Percentiles rank a stretch among this genome's conserved stretches.
phyloP scores from a whole-genome alignment of 2,888 invertebrate genomes.

The Stenotaenia linearis region DNA sequence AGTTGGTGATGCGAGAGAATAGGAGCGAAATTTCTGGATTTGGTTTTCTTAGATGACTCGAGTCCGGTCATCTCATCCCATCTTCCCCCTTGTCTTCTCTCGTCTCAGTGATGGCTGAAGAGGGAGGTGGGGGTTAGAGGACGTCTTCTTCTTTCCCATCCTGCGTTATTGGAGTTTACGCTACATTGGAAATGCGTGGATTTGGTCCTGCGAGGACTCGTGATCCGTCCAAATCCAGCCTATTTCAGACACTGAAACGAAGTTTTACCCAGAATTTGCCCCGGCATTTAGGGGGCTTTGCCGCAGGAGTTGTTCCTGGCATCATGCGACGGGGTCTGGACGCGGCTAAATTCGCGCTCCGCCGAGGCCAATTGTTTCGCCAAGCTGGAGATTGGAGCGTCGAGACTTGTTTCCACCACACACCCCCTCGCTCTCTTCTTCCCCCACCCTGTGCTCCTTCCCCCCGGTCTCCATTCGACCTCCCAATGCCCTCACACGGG shows the following conservation, averaged over 20 bases:
- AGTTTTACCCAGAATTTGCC: conserved; percentile 34
- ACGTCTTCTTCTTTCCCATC: neutral
- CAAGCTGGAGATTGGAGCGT: conserved; percentile 28
- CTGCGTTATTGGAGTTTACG: conserved; percentile 34
- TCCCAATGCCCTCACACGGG: neutral
- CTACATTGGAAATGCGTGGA: conserved; percentile 35
- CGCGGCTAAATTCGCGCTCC: neutral
- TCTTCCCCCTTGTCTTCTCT: neutral
- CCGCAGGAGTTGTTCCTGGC: neutral
- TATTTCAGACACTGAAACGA: conserved; percentile 34
- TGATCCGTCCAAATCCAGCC: conserved; percentile 35
- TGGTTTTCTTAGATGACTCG: conserved; percentile 15
- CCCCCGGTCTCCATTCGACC: neutral
- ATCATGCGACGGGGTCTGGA: neutral
- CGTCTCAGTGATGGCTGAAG: neutral
- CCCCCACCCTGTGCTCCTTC: neutral
- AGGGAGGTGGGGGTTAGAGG: neutral
- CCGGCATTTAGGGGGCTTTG: conserved; percentile 34
- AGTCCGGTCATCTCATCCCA: neutral
- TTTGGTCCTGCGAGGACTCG: conserved; percentile 27
- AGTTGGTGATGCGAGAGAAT: conserved; percentile 8
- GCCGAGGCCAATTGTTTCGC: conserved; percentile 29
- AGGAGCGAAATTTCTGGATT: conserved; percentile 15
- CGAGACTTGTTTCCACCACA: neutral
- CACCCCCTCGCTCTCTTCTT: neutral